These are phyloP conservation scores for Euphonia xanthogaster DNA, from an alignment of 2,797 vertebrate species.

Conservation along the genomic window DNA sequence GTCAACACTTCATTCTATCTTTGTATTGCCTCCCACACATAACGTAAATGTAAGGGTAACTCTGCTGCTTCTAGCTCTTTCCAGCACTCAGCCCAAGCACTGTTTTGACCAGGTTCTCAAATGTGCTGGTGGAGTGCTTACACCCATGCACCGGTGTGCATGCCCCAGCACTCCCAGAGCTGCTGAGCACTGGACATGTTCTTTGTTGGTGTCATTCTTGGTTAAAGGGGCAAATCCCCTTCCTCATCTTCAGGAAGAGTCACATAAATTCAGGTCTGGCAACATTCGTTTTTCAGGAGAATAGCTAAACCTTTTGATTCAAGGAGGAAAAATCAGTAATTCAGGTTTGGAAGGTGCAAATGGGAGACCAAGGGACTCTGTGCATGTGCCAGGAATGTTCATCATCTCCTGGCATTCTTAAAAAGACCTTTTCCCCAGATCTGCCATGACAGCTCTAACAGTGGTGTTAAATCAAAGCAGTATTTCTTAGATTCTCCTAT, in stretches of 20 bases:
- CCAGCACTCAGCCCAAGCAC: neutral
- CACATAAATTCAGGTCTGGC: neutral
- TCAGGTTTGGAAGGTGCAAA: neutral
- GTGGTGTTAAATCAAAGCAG: neutral
- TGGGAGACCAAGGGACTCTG: neutral
- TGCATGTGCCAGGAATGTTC: neutral
- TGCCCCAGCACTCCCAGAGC: neutral
- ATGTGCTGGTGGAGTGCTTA: neutral
- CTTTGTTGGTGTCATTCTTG: neutral
- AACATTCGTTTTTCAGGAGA: neutral
- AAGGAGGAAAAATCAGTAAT: neutral
- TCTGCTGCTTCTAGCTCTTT: neutral
- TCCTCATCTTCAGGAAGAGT: neutral
- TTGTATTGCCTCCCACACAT: constrained; percentile 4
- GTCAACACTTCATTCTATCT: neutral
- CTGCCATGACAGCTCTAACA: neutral
- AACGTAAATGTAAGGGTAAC: neutral
- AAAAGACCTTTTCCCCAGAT: neutral
- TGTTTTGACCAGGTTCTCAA: neutral
- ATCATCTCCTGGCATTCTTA: neutral
- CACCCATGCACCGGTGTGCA: no score
- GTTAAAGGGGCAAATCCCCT: neutral
- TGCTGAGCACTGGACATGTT: neutral
- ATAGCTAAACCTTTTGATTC: neutral
- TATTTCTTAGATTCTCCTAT: neutral